Percentiles rank a stretch among this genome's conserved stretches.
Conservation (phyloP, 1,140 invertebrate species). For the Mylabris phalerata region DNA sequence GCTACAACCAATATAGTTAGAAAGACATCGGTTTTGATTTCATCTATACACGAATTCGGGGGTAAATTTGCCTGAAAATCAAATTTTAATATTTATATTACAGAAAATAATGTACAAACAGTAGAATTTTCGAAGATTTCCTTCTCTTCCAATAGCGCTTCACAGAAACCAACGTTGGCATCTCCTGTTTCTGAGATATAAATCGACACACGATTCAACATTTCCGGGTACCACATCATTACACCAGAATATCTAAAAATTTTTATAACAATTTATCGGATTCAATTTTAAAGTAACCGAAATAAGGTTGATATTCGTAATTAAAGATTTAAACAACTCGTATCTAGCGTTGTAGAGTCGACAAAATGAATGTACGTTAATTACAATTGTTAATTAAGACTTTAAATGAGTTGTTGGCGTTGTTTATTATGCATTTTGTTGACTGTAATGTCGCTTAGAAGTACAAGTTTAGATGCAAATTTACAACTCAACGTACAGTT, state of each 20-base stretch:
- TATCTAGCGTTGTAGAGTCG: no score
- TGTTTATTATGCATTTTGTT: no score
- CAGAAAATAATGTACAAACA: neutral
- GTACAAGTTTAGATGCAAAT: no score
- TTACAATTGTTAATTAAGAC: no score
- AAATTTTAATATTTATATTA: neutral
- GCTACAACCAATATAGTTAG: slow-evolving; percentile 47
- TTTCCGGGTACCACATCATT: slow-evolving; percentile 50
- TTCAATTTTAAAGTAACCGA: no score
- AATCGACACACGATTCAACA: slow-evolving; percentile 44
- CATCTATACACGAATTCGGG: slow-evolving; percentile 24
- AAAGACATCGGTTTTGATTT: slow-evolving; percentile 42
- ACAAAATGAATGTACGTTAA: no score
- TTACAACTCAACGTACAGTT: no score
- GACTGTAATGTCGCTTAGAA: no score
- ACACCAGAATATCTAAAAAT: slow-evolving; percentile 47
- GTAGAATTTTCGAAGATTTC: slow-evolving; percentile 3
- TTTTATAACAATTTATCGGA: neutral
- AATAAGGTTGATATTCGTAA: no score
- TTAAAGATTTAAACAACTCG: no score
- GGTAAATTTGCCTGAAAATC: neutral
- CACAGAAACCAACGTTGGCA: slow-evolving; percentile 27
- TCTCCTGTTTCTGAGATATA: slow-evolving; percentile 9
- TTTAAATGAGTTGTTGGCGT: no score
- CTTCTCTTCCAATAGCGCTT: slow-evolving; percentile 21